phyloP scores from a whole-genome alignment of 2,888 invertebrate species.

The Dinocampus coccinellae region DNA sequence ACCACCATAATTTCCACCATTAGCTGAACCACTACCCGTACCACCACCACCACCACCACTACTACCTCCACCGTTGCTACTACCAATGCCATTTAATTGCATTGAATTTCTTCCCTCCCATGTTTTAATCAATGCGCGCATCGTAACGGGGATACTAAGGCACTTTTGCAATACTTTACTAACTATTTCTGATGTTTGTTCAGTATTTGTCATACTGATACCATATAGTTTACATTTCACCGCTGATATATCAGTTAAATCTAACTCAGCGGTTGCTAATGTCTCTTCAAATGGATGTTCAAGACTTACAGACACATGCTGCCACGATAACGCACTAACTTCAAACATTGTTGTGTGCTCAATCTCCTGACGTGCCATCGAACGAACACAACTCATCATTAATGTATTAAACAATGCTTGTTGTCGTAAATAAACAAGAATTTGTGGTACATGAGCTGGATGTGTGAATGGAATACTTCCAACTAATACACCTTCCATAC shows the following conservation, averaged over 20 bases:
- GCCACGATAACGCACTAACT: slow-evolving; percentile 89
- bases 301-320: slow-evolving; percentile 89
- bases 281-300: slow-evolving; percentile 94
- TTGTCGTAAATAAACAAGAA: slow-evolving; percentile 86
- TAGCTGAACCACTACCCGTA: slow-evolving; percentile 62
- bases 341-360: slow-evolving; percentile 91
- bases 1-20: slow-evolving; percentile 54
- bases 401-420: slow-evolving; percentile 94
- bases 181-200: slow-evolving; percentile 72
- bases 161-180: slow-evolving; percentile 86
- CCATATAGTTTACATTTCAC: slow-evolving; percentile 84
- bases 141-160: slow-evolving; percentile 92
- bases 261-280: slow-evolving; percentile 92
- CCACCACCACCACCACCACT: slow-evolving; percentile 76
- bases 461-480: slow-evolving; percentile 92
- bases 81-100: slow-evolving; percentile 72
- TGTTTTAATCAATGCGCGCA: slow-evolving; percentile 86
- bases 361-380: slow-evolving; percentile 82
- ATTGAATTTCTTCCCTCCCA: slow-evolving; percentile 79
- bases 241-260: slow-evolving; percentile 84
- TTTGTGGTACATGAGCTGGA: slow-evolving; percentile 91
- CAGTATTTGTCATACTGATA: slow-evolving; percentile 65
- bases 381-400: slow-evolving; percentile 88
- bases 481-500: slow-evolving; percentile 82
- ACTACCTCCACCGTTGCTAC: slow-evolving; percentile 75